phyloP scores from a whole-genome alignment of 2,797 vertebrate genomes.

The Aphelocoma californica region DNA sequence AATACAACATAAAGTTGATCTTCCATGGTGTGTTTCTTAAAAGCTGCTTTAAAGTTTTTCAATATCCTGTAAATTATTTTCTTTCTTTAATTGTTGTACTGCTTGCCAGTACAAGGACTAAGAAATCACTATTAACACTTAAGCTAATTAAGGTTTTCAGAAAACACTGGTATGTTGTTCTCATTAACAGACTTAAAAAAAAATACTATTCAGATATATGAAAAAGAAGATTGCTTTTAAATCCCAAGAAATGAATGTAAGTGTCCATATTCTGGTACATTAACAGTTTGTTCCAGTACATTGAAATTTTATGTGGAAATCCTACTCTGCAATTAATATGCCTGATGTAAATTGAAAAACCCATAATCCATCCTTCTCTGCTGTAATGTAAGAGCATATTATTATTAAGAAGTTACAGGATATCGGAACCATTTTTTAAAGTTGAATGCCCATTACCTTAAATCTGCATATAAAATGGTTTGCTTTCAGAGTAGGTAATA shows the following conservation, averaged over 20 bases:
- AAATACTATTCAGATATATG: slow-evolving; percentile 54
- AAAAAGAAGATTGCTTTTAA: slow-evolving; percentile 70
- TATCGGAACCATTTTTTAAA: slow-evolving; percentile 76
- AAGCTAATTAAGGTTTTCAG: slow-evolving; percentile 74
- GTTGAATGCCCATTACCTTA: slow-evolving; percentile 78
- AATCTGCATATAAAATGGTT: slow-evolving; percentile 76
- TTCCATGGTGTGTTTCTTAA: slow-evolving; percentile 70
- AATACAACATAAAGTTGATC: slow-evolving; percentile 67
- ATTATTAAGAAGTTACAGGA: slow-evolving; percentile 78
- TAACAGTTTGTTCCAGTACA: slow-evolving; percentile 83
- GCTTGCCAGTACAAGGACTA: slow-evolving; percentile 66
- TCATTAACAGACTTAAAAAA: slow-evolving; percentile 60
- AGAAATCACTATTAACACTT: slow-evolving; percentile 68
- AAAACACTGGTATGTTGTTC: slow-evolving; percentile 56
- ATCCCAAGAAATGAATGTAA: slow-evolving; percentile 74
- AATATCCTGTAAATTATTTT: slow-evolving; percentile 66
- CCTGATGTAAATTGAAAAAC: slow-evolving; percentile 79
- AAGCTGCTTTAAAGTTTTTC: slow-evolving; percentile 66
- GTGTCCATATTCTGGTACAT: slow-evolving; percentile 79
- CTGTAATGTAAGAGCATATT: slow-evolving; percentile 75
- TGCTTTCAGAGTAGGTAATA: slow-evolving; percentile 67
- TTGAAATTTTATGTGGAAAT: slow-evolving; percentile 81
- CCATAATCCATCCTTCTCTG: slow-evolving; percentile 78
- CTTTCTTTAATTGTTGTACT: slow-evolving; percentile 67
- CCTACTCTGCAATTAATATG: slow-evolving; percentile 81